phyloP scores from a whole-genome alignment of 2,888 invertebrate genomes.

The Helicoverpa assulta region DNA sequence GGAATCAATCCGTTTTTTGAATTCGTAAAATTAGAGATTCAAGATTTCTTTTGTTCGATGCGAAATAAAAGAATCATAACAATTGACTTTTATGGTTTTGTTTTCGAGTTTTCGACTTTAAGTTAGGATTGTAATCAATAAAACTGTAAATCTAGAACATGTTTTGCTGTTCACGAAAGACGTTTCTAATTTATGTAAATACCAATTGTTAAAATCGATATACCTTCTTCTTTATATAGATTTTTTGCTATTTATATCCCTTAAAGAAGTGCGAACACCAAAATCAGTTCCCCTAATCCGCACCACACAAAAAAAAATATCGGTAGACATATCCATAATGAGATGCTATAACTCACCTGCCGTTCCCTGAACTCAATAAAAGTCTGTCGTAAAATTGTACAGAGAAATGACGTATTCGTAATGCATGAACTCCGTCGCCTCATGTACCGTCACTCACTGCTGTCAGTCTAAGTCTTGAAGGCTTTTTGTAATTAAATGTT shows the following conservation, averaged over 20 bases:
- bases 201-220: not conserved
- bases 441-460: slow-evolving; percentile 37
- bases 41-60: slow-evolving; percentile 37
- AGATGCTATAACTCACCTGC: slow-evolving; percentile 57
- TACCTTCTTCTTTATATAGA: not conserved
- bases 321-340: slow-evolving; percentile 29
- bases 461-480: slow-evolving; percentile 56
- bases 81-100: slow-evolving; percentile 42
- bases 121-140: not conserved
- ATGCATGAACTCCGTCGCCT: slow-evolving; percentile 52
- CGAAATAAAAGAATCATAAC: slow-evolving; percentile 45
- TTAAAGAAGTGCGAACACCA: not conserved
- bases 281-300: slow-evolving; percentile 1
- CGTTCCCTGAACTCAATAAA: slow-evolving; percentile 57
- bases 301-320: slow-evolving; percentile 12
- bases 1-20: slow-evolving; percentile 47
- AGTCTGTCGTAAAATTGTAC: slow-evolving; percentile 58
- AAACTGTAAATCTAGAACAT: no score
- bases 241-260: no score
- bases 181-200: not conserved
- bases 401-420: slow-evolving; percentile 54
- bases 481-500: slow-evolving; percentile 57
- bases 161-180: not conserved
- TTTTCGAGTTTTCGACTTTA: slow-evolving; percentile 15
- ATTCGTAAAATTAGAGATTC: slow-evolving; percentile 43